These are phyloP conservation scores for Aythya baeri DNA, from an alignment of 2,113 vertebrate genomes.

Conservation along the genomic window DNA sequence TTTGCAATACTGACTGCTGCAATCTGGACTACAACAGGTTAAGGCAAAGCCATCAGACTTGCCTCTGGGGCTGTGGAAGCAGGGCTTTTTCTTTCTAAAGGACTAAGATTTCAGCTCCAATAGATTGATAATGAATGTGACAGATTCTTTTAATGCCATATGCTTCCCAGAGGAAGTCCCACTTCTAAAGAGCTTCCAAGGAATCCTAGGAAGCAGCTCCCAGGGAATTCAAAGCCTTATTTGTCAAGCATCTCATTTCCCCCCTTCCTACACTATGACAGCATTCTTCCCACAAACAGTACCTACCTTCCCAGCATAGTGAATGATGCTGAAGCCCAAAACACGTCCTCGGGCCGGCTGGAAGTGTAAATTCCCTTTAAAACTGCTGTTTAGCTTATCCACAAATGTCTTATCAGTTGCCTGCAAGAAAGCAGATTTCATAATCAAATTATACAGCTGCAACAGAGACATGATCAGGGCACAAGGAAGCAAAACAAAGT, in stretches of 20 bases:
- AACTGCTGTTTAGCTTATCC: slow-evolving; percentile 79
- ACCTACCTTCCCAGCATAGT: slow-evolving; percentile 83
- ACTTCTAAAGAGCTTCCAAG: neutral
- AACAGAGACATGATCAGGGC: neutral
- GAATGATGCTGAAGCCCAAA: slow-evolving; percentile 75
- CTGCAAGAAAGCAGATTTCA: slow-evolving; percentile 57
- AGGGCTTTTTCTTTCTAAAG: neutral
- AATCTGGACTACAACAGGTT: neutral
- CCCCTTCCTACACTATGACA: neutral
- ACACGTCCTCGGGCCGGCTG: slow-evolving; percentile 62
- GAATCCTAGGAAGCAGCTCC: neutral
- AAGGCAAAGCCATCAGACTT: neutral
- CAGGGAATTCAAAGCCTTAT: neutral
- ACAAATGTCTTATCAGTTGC: slow-evolving; percentile 80
- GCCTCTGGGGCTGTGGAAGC: neutral
- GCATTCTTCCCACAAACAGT: neutral
- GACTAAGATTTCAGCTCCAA: neutral
- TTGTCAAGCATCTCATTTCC: neutral
- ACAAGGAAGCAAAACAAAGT: neutral
- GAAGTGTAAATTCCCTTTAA: slow-evolving; percentile 71
- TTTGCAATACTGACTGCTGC: neutral
- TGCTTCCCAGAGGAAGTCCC: neutral
- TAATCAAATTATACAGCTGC: neutral
- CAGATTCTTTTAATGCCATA: neutral
- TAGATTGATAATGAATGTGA: neutral